These are phyloP conservation scores for Poeciliopsis occidentalis DNA, from an alignment of 2,113 vertebrate species.

Conservation along the genomic window DNA sequence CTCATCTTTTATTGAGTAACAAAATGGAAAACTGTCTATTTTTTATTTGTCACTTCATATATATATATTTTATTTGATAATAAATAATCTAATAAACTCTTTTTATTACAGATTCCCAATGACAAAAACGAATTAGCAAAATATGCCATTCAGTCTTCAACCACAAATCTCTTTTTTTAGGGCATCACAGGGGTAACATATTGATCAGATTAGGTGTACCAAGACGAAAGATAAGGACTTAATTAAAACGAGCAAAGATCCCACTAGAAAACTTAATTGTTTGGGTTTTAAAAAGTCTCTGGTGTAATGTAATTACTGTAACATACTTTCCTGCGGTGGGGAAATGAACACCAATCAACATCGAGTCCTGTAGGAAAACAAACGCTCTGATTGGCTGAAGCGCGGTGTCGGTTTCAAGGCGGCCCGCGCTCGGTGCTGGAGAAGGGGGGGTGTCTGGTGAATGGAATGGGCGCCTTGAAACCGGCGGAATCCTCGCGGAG, in stretches of 20 bases:
- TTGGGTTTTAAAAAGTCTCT: slow-evolving; percentile 20
- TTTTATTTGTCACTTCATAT: too few species aligned
- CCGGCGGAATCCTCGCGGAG: slow-evolving; percentile 72
- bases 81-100: too few species aligned
- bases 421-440: slow-evolving; percentile 47
- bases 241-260: slow-evolving; percentile 2
- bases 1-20: too few species aligned
- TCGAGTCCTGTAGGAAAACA: slow-evolving; percentile 77
- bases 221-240: neutral
- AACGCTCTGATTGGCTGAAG: slow-evolving; percentile 77
- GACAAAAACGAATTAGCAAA: neutral
- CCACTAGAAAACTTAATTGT: slow-evolving; percentile 15
- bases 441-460: slow-evolving; percentile 55
- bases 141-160: neutral
- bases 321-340: slow-evolving; percentile 50
- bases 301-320: slow-evolving; percentile 62
- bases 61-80: too few species aligned
- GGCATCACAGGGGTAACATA: neutral
- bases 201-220: neutral
- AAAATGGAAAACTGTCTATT: too few species aligned
- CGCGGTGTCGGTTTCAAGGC: slow-evolving; percentile 73
- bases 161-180: neutral
- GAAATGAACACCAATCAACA: slow-evolving; percentile 67
- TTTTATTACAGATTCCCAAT: neutral
- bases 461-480: slow-evolving; percentile 80